Evolutionary conservation across 2,888 invertebrate species (phyloP), one percentile per base, ranked within the genome.

Genomic region (Abscondita cerata): DNA sequence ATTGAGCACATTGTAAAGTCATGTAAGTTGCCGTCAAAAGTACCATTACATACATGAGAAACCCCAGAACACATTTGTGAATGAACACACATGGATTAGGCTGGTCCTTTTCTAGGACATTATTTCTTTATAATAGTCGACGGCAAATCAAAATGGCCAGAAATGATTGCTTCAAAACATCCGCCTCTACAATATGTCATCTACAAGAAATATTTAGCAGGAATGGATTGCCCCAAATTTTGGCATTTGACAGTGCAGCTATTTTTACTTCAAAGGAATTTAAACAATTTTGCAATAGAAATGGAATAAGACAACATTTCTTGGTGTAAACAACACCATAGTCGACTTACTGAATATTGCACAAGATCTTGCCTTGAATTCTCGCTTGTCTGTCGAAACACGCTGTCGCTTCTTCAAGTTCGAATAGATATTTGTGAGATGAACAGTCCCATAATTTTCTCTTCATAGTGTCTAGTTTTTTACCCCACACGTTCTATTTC

Each of bases 81-180:
- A 47, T 50, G 73, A 25, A 59, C 74, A 1, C 74, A 74, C 31
- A 69, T 72, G 2, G 72, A 74, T 51, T 74, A 69, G 44, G 69
- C 70, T 15, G 70, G 71, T 0, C 71, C 72, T 9, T 66, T 55
- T 41, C 15, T 52, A 12, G 56, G 62, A 1, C 48, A 66, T 47
- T 53, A 62, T 47, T 67, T 70, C 41, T 52, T 74, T 8, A 44
- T 72, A 1, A 20, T 66, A 5, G 60, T 73, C 1, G 73, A 73
- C 46, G 70, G 69, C 13, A 67, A 68, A 51, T 71, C 70, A 44
- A 73, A n/a, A n/a, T n/a, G n/a, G n/a, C n/a, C n/a, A n/a, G n/a
- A n/a, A 72, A 61, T 75, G n/a, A 15, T 44, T n/a, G 19, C 44
- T 2, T 44, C 44, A 1, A 44, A 44, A 4, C 40, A 18, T 58